These are phyloP conservation scores for Taxidea taxus DNA, from an alignment of 2,113 vertebrate genomes.

Conservation along the genomic window DNA sequence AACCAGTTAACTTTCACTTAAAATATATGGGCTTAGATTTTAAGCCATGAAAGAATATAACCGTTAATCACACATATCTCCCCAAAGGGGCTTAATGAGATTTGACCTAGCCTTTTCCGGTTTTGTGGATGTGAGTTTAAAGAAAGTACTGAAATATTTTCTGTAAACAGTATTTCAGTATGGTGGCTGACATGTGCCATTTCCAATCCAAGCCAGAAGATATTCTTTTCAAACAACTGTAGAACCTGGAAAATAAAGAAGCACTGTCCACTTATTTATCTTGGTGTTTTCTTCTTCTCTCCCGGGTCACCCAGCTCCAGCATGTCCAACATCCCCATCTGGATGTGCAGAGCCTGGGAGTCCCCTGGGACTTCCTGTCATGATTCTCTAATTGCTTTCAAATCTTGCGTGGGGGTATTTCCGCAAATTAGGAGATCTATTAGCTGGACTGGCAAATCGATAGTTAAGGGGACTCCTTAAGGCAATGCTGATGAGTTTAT, in stretches of 20 bases:
- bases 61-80: background rate
- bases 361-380: background rate
- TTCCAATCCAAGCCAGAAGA: background rate
- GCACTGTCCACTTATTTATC: too few species aligned
- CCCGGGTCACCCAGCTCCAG: background rate
- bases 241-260: background rate
- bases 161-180: background rate
- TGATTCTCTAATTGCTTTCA: conserved; percentile 70
- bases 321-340: background rate
- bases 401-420: conserved; percentile 51
- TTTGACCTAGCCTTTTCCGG: background rate
- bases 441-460: conserved; percentile 56
- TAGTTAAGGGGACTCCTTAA: conserved; percentile 55
- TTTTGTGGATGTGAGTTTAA: background rate
- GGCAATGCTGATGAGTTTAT: conserved; percentile 61
- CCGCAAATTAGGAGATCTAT: conserved; percentile 62
- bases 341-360: background rate
- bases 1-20: background rate
- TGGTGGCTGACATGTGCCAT: background rate
- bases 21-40: background rate
- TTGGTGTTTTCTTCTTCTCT: background rate
- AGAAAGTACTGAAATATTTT: background rate
- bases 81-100: background rate
- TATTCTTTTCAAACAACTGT: background rate
- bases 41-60: background rate